Percentiles rank a stretch among this genome's conserved stretches.
Evolutionary conservation across 1,140 invertebrate genomes (phyloP).

Genomic region (Drosophila pseudoobscura): DNA sequence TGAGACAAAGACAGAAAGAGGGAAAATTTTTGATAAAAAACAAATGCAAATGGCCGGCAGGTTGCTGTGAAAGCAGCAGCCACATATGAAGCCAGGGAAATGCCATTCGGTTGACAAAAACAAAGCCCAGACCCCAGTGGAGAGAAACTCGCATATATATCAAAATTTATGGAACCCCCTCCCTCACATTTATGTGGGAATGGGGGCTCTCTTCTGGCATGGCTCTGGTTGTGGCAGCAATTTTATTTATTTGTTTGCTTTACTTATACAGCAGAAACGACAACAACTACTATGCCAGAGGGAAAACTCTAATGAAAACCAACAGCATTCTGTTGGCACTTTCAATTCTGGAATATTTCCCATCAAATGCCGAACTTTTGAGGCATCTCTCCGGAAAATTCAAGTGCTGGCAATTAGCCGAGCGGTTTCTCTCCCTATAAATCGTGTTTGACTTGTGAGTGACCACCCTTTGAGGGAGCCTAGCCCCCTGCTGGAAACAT

Average conservation of each 20-base stretch:
- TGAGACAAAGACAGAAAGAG: background rate
- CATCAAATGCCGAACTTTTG: background rate
- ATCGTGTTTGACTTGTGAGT: background rate
- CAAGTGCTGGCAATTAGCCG: constrained; percentile 35
- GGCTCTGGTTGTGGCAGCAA: constrained; percentile 12
- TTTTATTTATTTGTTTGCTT: constrained; percentile 45
- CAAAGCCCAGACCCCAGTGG: constrained; percentile 19
- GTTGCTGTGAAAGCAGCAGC: background rate
- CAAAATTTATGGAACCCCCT: constrained; percentile 35
- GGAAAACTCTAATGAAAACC: constrained; percentile 30
- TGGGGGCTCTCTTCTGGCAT: too few species aligned
- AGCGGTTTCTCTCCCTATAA: background rate
- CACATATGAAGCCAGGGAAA: constrained; percentile 7
- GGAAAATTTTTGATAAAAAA: constrained; percentile 28
- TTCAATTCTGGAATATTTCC: constrained; percentile 18
- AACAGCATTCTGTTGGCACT: constrained; percentile 8
- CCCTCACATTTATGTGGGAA: background rate
- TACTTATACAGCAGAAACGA: constrained; percentile 22
- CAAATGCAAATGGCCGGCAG: constrained; percentile 22
- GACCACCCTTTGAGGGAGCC: too few species aligned
- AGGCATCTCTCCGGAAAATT: constrained; percentile 1
- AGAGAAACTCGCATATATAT: constrained; percentile 42
- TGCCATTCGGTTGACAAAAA: constrained; percentile 35
- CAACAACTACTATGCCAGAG: constrained; percentile 11
- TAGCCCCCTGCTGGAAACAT: background rate